Evolutionary conservation across 2,888 invertebrate species (phyloP).

Genomic region (Ptilodon capucinus): DNA sequence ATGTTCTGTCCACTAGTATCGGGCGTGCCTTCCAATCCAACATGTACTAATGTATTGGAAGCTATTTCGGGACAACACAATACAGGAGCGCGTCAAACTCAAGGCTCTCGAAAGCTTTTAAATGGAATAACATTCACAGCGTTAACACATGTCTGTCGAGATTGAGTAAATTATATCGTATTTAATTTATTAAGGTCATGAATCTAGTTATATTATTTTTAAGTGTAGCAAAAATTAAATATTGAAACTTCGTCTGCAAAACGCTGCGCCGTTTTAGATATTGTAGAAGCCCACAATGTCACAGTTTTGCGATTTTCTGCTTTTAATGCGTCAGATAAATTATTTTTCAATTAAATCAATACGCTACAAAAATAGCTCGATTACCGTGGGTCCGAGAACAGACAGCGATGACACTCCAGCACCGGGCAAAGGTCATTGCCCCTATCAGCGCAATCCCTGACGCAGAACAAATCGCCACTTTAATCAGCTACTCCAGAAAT

Average conservation of each 20-base stretch:
- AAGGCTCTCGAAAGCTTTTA: neutral
- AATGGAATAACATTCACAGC: neutral
- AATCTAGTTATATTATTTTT: too few species aligned
- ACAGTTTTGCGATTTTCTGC: too few species aligned
- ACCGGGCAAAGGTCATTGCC: neutral
- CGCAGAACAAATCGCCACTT: too few species aligned
- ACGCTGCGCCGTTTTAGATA: too few species aligned
- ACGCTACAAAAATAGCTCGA: neutral
- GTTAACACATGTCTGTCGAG: neutral
- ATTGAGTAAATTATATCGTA: neutral
- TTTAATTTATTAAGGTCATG: too few species aligned
- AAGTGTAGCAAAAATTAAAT: too few species aligned
- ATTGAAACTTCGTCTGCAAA: too few species aligned
- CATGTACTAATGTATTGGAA: neutral
- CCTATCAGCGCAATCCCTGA: neutral
- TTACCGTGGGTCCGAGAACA: too few species aligned
- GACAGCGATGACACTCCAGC: neutral
- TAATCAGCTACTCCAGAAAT: too few species aligned
- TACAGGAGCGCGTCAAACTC: neutral
- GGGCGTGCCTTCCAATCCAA: neutral
- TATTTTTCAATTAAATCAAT: too few species aligned
- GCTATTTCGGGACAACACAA: neutral
- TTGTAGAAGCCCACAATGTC: too few species aligned
- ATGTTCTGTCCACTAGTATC: neutral
- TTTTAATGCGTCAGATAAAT: too few species aligned